Evolutionary conservation across 2,797 vertebrate species (phyloP), one percentile per base, ranked within the genome.

Genomic region (Sebastes glaucus): DNA sequence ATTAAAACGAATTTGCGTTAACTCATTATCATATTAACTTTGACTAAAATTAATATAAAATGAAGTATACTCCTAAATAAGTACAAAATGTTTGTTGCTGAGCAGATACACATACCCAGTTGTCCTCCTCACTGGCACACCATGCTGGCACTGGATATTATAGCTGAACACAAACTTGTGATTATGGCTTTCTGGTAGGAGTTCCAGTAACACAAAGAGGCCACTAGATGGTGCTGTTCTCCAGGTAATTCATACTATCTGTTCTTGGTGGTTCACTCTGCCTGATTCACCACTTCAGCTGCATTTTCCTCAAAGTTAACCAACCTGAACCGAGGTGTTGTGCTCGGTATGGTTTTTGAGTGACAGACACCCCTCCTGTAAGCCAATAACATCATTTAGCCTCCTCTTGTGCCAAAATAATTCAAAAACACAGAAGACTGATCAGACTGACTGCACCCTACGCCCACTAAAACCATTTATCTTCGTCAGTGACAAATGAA

Each of bases 181-280:
- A 46, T 46, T 18, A 18, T 46, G 42, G 42, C 20, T 55, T 55
- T 55, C 3, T 53, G 6, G 8, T 57, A 7, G 1, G 3, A 4
- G n/a, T 9, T 3, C 1, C 0, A 74, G 60, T 70, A 9, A 27
- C 59, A 27, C 2, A 28, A 6, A 42, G 2, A 0, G 1, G 4
- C 35, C 82, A 71, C 49, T 56, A 62, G 82, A 46, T 85, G 82
- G 70, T 4, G 62, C 2, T 63, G 70, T 81, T 82, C 55, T 68
- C 69, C 23, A 77, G 42, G 2, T 61, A 23, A 42, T 57, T 55
- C 7, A 46, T 5, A 2, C 42, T 3, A 3, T 11, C 22, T 63
- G 16, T 3, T 6, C 2, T 72, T 64, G 13, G 30, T 18, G n/a
- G 2, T 33, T 59, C 16, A 14, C 18, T 42, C 22, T 11, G 28